Conservation (phyloP, 2,888 invertebrate species). For the Lepidochitona cinerea region DNA sequence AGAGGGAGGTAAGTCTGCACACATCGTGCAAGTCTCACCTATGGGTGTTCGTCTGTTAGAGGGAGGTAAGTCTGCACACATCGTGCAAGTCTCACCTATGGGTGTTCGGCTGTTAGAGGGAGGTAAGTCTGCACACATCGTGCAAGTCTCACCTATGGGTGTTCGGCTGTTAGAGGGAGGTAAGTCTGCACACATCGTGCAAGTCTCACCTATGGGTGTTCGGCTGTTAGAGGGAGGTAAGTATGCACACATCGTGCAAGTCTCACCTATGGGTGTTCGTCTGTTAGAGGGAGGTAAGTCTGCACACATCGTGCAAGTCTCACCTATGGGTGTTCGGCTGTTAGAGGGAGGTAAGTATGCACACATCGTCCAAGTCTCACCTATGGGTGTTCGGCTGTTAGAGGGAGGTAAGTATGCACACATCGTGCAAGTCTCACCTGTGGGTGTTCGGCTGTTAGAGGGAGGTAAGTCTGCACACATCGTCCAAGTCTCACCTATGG, state of each 20-base stretch:
- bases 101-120: slow-evolving; percentile 82
- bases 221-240: slow-evolving; percentile 83
- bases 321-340: slow-evolving; percentile 82
- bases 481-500: slow-evolving; percentile 84
- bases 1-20: slow-evolving; percentile 74
- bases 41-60: slow-evolving; percentile 81
- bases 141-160: slow-evolving; percentile 84
- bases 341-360: slow-evolving; percentile 86
- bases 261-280: slow-evolving; percentile 81
- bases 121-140: slow-evolving; percentile 79
- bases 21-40: slow-evolving; percentile 88
- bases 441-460: slow-evolving; percentile 81
- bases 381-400: slow-evolving; percentile 82
- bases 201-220: slow-evolving; percentile 82
- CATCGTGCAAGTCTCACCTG: slow-evolving; percentile 87
- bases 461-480: slow-evolving; percentile 80
- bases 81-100: slow-evolving; percentile 85
- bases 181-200: slow-evolving; percentile 86
- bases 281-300: slow-evolving; percentile 77
- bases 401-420: slow-evolving; percentile 81
- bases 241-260: slow-evolving; percentile 92
- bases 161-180: slow-evolving; percentile 80
- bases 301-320: slow-evolving; percentile 90
- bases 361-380: slow-evolving; percentile 89
- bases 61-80: slow-evolving; percentile 78